Conservation (phyloP, 2,113 vertebrate species). For the Meles meles region DNA sequence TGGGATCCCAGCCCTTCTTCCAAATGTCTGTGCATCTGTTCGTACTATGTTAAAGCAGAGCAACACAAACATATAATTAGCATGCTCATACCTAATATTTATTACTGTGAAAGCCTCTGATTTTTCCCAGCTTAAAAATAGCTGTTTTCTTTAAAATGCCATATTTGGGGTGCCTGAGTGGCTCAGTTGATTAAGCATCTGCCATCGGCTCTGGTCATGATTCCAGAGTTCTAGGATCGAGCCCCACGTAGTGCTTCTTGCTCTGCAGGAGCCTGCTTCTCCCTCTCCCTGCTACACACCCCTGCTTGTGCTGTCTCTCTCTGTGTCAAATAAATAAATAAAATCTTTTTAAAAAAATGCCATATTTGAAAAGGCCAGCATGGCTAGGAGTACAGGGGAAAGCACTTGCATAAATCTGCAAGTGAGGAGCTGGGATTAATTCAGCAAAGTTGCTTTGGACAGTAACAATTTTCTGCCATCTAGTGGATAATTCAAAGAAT, state of each 20-base stretch:
- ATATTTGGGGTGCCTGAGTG: not conserved
- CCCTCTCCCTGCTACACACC: too few species aligned
- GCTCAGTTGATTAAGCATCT: too few species aligned
- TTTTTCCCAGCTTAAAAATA: constrained; percentile 54
- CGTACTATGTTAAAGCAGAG: not conserved
- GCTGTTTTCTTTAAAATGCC: constrained; percentile 29
- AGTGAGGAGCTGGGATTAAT: not conserved
- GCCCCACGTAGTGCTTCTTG: too few species aligned
- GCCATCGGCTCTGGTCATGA: too few species aligned
- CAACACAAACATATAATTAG: constrained; percentile 24
- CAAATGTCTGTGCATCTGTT: not conserved
- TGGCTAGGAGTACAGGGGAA: constrained; percentile 16
- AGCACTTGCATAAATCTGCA: not conserved
- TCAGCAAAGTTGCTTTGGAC: not conserved
- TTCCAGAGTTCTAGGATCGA: too few species aligned
- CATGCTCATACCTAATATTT: constrained; percentile 41
- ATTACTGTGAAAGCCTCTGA: constrained; percentile 45
- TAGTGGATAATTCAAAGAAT: constrained; percentile 41
- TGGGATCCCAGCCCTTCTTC: not conserved
- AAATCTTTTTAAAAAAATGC: not conserved
- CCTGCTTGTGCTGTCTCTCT: too few species aligned
- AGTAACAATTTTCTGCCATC: constrained; percentile 48
- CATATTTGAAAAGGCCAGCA: not conserved
- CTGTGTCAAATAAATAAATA: too few species aligned
- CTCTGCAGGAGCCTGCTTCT: too few species aligned